Base-by-base conservation (phyloP, 1,140 invertebrate species). In the Adoxophyes honmai region DNA sequence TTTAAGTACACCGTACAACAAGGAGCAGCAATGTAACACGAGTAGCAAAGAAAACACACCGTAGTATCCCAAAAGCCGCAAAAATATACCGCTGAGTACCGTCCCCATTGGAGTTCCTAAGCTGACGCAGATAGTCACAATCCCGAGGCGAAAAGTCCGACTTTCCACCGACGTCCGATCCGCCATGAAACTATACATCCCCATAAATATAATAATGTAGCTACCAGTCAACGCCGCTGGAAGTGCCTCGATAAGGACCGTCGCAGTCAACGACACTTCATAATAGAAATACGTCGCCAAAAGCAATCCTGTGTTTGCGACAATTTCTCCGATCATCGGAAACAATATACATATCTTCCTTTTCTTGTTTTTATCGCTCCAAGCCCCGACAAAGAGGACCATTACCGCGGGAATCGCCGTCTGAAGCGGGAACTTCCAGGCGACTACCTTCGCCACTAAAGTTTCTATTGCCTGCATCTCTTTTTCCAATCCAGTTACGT, bases 321-420 rank as follows among this genome's bases (percentile, higher is more conserved):
- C 77, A 28, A 91, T 86, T 65, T 93, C 92, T 6, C 92, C 92
- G 4, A 91, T 57, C 21, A 93, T 88, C 1, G 93, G 92, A 16
- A 93, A 59, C 6, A 93, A 64, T 68, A 93, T 90, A 55, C 91
- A 92, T 14, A 93, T 90, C 81, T 94, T 94, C 35, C 92, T 69
- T 58, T 91, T 91, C 55, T 93, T 92, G 42, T 92, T 91, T 34
- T 90, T 88, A 73, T 93, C 92, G 60, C 92, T 92, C 90, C 91
- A 92, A 0, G 92, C 91, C 59, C 94, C 92, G 64, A 94, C 79
- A 80, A 94, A 91, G 38, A 93, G 73, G 8, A 92, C 86, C 59
- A 93, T 85, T 21, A 93, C 88, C 1, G 92, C 74, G 0, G 92
- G 92, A 52, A 93, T 90, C 4, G 91, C 86, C 0, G 91, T 90